Percentiles rank a stretch among this genome's conserved stretches.
Evolutionary conservation across 1,140 invertebrate species (phyloP).

Genomic region (Monomorium pharaonis): DNA sequence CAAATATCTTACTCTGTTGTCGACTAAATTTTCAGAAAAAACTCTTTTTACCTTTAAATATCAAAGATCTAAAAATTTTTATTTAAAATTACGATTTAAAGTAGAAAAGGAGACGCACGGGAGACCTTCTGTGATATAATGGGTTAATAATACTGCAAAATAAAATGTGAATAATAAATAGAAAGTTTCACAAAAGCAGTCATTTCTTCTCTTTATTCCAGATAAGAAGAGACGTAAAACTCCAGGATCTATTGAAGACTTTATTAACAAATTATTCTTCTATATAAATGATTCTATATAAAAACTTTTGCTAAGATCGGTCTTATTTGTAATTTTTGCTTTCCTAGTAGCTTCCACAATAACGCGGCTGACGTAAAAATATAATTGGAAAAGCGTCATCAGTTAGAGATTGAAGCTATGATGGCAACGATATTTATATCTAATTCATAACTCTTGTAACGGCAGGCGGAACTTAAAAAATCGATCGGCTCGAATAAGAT

Average conservation of each 20-base stretch:
- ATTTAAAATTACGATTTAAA: too few species aligned
- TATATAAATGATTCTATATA: background rate
- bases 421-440: slow-evolving; percentile 14
- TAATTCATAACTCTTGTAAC: slow-evolving; percentile 36
- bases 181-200: background rate
- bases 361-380: slow-evolving; percentile 5
- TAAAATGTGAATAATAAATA: background rate
- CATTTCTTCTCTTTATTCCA: background rate
- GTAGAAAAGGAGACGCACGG: too few species aligned
- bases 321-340: background rate
- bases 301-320: background rate
- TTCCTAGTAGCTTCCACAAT: background rate
- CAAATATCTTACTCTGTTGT: too few species aligned
- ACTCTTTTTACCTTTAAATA: too few species aligned
- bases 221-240: background rate
- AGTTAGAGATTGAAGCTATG: background rate
- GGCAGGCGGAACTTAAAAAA: background rate
- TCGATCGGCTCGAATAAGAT: background rate
- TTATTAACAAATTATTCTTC: too few species aligned
- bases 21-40: too few species aligned
- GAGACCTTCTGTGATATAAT: too few species aligned
- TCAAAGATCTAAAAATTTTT: too few species aligned
- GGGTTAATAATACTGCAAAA: background rate
- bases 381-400: background rate
- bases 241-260: background rate